Conservation (phyloP, 2,797 vertebrate genomes). For the Salarias fasciatus region DNA sequence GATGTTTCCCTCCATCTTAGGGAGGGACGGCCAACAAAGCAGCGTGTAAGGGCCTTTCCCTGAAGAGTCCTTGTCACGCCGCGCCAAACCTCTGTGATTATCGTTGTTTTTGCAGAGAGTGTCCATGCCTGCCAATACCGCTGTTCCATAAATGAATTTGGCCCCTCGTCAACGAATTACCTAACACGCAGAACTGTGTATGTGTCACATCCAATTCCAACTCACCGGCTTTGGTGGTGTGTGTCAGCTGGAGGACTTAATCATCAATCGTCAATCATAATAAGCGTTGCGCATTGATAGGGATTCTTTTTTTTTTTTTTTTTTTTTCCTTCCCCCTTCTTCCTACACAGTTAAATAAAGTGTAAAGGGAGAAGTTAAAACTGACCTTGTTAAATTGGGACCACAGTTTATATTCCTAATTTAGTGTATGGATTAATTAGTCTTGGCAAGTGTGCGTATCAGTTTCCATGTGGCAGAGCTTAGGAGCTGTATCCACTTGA, state of each 20-base stretch:
- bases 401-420: constrained; percentile 78
- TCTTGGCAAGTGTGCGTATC: constrained; percentile 73
- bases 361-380: constrained; percentile 80
- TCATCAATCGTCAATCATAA: constrained; percentile 86
- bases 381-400: constrained; percentile 79
- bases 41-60: constrained; percentile 83
- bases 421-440: constrained; percentile 82
- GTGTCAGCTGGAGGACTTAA: constrained; percentile 84
- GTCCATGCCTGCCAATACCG: constrained; percentile 83
- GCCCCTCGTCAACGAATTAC: constrained; percentile 85
- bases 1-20: constrained; percentile 79
- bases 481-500: constrained; percentile 63
- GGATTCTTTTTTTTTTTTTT: constrained; percentile 34
- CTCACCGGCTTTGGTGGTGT: constrained; percentile 82
- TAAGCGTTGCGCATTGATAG: constrained; percentile 81
- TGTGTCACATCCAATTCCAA: constrained; percentile 84
- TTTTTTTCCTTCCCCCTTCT: background rate
- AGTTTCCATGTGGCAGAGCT: constrained; percentile 68
- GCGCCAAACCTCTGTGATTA: constrained; percentile 84
- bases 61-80: constrained; percentile 82
- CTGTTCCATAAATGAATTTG: constrained; percentile 86
- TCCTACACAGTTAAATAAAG: constrained; percentile 76
- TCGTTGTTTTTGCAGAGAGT: constrained; percentile 84
- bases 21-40: constrained; percentile 81
- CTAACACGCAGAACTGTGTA: constrained; percentile 84